Evolutionary conservation across 1,140 invertebrate genomes (phyloP), one percentile per base, ranked within the genome.

Genomic region (Antheraea mylitta): DNA sequence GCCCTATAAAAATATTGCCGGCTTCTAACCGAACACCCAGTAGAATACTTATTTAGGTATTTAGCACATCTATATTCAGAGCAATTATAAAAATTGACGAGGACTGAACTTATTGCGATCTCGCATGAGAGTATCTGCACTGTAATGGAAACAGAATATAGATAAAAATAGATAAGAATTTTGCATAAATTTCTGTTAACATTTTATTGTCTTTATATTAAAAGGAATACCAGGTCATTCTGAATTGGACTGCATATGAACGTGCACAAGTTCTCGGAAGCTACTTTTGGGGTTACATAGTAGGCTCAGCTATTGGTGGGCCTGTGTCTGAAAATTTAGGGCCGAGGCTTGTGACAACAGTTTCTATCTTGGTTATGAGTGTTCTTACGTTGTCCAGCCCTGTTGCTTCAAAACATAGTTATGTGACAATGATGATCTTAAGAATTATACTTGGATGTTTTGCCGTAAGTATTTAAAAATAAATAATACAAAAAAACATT

Each of bases 271-370:
- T 74, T 8, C 60, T 74, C 13, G 60, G 66, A n/a, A 60, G 66
- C 19, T 67, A 74, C 60, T 74, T 74, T 10, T 74, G 72, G 72
- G 72, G 72, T 11, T 67, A 74, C 65, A 4, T 74, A 53, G 37
- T 68, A 6, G 67, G 67, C 9, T 69, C 61, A 16, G 58, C 58
- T 7, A 68, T 71, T 3, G 69, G 69, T 18, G 72, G 72, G 19
- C 58, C 64, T 37, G 37, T 74, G 58, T 64, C 69, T 11, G 58
- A 68, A 16, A 59, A 61, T 8, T 71, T 30, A 7, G 69, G 73
- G 38, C 11, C 73, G 7, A 64, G 69, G 0, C 8, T 45, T 18
- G 64, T 74, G 3, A 30, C 59, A 0, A 10, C 70, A 19, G n/a
- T 66, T 16, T 60, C 58, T 19, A 58, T 69, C 10, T 9, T 37